These are phyloP conservation scores for Keiferia lycopersicella DNA, from an alignment of 2,888 invertebrate genomes.

Conservation along the genomic window DNA sequence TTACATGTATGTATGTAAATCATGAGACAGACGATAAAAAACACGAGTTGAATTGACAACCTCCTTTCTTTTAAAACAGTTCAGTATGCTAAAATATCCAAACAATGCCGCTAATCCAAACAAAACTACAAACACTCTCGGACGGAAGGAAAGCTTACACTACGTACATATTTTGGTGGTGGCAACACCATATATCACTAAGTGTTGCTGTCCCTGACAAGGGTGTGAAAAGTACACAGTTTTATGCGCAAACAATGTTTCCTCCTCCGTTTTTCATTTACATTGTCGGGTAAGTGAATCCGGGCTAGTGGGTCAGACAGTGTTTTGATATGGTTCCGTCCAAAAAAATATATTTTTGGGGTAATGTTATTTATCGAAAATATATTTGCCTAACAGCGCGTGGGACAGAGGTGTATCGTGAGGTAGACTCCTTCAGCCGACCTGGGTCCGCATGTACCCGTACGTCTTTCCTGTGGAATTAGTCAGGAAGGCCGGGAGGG, in stretches of 20 bases:
- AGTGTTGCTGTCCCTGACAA: slow-evolving; percentile 59
- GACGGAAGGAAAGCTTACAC: slow-evolving; percentile 29
- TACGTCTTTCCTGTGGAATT: no score
- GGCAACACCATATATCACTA: slow-evolving; percentile 52
- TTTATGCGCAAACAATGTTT: slow-evolving; percentile 42
- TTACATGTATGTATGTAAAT: no score
- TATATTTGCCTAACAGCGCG: no score
- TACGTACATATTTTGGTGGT: slow-evolving; percentile 33
- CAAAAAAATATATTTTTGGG: no score
- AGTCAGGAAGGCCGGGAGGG: no score
- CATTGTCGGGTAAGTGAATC: slow-evolving; percentile 34
- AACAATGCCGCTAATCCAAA: not conserved
- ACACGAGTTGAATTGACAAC: no score
- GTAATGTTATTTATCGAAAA: no score
- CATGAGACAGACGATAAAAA: no score
- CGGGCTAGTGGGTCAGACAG: not conserved
- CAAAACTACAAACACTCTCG: not conserved
- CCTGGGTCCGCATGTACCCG: no score
- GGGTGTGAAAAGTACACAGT: slow-evolving; percentile 48
- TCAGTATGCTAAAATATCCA: not conserved
- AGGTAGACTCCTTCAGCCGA: no score
- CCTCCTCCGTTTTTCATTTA: slow-evolving; percentile 36
- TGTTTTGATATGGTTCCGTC: not conserved
- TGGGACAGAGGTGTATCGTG: no score
- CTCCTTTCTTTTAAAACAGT: no score